Percentiles rank a stretch among this genome's conserved stretches.
These are phyloP conservation scores for Alloscopus bannaensis DNA, from an alignment of 2,888 invertebrate genomes.

Conservation along the genomic window DNA sequence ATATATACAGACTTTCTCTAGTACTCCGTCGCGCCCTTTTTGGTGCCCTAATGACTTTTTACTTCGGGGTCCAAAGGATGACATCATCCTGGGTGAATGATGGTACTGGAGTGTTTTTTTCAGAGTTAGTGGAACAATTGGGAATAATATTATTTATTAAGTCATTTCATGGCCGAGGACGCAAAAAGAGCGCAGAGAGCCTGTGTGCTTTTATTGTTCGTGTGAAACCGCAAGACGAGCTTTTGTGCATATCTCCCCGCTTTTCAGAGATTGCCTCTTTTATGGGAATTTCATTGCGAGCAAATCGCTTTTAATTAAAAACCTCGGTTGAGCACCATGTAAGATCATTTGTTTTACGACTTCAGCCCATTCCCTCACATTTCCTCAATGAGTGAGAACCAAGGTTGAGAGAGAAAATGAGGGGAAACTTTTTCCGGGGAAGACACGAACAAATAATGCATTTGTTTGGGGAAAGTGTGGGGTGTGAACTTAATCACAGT, in stretches of 20 bases:
- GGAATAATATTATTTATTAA: conserved; percentile 51
- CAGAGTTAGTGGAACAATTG: conserved; percentile 33
- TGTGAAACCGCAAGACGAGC: no score
- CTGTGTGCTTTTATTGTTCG: conserved; percentile 13
- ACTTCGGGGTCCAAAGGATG: not conserved
- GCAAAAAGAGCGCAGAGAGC: not conserved
- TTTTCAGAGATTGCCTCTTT: conserved; percentile 19
- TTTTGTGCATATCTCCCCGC: no score
- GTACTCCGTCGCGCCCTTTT: no score
- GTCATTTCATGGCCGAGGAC: conserved; percentile 34
- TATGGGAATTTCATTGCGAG: conserved; percentile 38
- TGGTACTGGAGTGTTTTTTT: conserved; percentile 31
- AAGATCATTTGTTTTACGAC: conserved; percentile 51
- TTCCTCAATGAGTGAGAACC: not conserved
- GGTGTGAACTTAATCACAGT: not conserved
- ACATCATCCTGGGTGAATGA: conserved; percentile 22
- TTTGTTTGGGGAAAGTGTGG: not conserved
- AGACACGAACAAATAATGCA: conserved; percentile 3
- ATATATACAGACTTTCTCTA: no score
- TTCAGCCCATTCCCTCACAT: not conserved
- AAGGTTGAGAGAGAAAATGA: not conserved
- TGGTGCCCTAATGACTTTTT: not conserved
- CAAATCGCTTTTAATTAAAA: conserved; percentile 57
- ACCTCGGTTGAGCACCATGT: conserved; percentile 32
- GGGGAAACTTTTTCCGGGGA: not conserved